A percentile compares a stretch with the other conserved stretches of the same genome.
Conservation (phyloP, 2,113 vertebrate species). For the Apeltes quadracus region DNA sequence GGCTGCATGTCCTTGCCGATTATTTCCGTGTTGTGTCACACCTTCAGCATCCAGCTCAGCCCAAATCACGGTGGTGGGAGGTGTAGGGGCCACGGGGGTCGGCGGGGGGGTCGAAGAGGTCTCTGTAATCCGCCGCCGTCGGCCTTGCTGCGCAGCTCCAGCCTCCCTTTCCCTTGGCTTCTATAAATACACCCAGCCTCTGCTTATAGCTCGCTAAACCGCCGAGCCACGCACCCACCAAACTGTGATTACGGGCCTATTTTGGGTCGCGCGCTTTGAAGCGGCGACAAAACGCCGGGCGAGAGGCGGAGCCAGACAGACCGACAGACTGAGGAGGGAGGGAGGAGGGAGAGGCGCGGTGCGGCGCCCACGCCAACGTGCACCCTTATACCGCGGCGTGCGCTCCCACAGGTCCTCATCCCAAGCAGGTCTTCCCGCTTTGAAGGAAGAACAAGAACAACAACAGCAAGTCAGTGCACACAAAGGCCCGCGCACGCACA, state of each 20-base stretch:
- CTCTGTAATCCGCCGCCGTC: slow-evolving; percentile 55
- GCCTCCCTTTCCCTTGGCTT: slow-evolving; percentile 45
- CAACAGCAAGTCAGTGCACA: slow-evolving; percentile 11
- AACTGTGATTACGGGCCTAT: slow-evolving; percentile 84
- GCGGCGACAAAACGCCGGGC: slow-evolving; percentile 55
- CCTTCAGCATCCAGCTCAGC: slow-evolving; percentile 9
- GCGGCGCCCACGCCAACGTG: slow-evolving; percentile 40
- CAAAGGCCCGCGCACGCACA: slow-evolving; percentile 10
- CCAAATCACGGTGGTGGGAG: background rate
- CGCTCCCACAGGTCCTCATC: slow-evolving; percentile 25
- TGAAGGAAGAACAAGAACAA: slow-evolving; percentile 36
- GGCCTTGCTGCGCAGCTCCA: slow-evolving; percentile 47
- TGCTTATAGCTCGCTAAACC: slow-evolving; percentile 79
- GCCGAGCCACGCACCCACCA: slow-evolving; percentile 69
- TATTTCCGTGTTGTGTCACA: slow-evolving; percentile 23
- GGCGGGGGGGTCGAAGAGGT: slow-evolving; percentile 29
- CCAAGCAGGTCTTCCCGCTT: slow-evolving; percentile 52
- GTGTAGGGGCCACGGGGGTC: too few relatives aligned
- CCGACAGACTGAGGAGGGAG: slow-evolving; percentile 23
- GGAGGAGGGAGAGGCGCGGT: slow-evolving; percentile 17
- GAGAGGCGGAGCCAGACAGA: slow-evolving; percentile 48
- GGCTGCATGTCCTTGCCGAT: background rate
- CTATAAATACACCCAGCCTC: slow-evolving; percentile 81
- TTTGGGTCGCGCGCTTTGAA: slow-evolving; percentile 78
- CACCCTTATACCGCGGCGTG: slow-evolving; percentile 20